Evolutionary conservation across 1,140 invertebrate species (phyloP), one percentile per base, ranked within the genome.

Genomic region (Battus philenor): DNA sequence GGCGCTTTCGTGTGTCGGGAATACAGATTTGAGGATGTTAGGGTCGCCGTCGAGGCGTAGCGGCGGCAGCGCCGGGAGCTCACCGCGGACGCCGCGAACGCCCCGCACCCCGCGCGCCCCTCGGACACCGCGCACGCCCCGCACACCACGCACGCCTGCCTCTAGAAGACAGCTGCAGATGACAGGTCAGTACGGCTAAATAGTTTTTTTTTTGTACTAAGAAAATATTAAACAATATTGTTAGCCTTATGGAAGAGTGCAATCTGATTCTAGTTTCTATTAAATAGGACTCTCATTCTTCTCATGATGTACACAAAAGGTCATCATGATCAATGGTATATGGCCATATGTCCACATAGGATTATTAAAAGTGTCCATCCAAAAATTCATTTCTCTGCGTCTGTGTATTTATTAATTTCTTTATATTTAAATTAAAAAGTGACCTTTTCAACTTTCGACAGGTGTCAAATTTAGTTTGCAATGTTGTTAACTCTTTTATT

Each of bases 121-220:
- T 1, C 56, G 76, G 8, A 75, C 80, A 1, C 71, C 77, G 1
- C 56, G 76, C 9, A 75, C 80, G 1, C 71, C 77, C 2, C 59
- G 72, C 7, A 84, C 80, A 3, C 80, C 80, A 5, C 63, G 76
- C 17, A 81, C 80, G 9, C 80, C 80, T 11, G 77, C 77, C 3
- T 84, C 80, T 4, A 80, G 80, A 45, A 70, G 80, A 59, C 78
- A 84, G 59, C 68, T 84, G 45, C 80, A 84, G 66, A 84, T 84
- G 80, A 84, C 80, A 77, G 80, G 80, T 84, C 29, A 59, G 60
- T 68, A 47, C 17, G 18, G 18, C 18, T 3, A 3, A n/a, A 20
- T 3, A 20, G 18, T 20, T 20, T 20, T 20, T 20, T n/a, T n/a
- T n/a, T n/a, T n/a, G n/a, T n/a, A n/a, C n/a, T n/a, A n/a, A n/a